Conservation (phyloP, 2,888 invertebrate genomes). For the Eudemis profundana region DNA sequence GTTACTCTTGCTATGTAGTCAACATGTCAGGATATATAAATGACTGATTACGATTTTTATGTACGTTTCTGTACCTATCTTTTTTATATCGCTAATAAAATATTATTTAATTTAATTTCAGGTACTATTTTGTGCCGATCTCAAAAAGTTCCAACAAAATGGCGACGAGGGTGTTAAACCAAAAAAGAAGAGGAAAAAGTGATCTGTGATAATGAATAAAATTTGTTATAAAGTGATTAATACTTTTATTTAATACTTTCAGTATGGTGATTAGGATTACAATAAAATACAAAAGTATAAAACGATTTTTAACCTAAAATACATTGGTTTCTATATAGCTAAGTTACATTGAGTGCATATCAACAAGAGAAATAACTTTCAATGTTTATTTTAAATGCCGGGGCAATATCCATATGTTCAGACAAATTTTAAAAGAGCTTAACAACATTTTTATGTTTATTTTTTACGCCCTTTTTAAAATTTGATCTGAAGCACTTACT, state of each 20-base stretch:
- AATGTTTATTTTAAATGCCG: too few relatives aligned
- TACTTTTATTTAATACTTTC: constrained; percentile 41
- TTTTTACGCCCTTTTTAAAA: too few relatives aligned
- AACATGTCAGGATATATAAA: too few relatives aligned
- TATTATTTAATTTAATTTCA: constrained; percentile 64
- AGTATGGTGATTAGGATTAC: constrained; percentile 34
- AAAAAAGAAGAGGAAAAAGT: constrained; percentile 66
- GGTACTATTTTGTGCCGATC: constrained; percentile 93
- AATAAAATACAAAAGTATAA: constrained; percentile 56
- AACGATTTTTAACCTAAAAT: constrained; percentile 43
- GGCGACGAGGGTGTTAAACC: constrained; percentile 50
- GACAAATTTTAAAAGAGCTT: too few relatives aligned
- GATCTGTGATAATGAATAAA: constrained; percentile 44
- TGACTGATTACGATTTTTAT: too few relatives aligned
- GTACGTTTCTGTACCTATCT: too few relatives aligned
- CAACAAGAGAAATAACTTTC: background rate
- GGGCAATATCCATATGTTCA: too few relatives aligned
- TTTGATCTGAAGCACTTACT: too few relatives aligned
- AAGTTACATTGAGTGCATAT: background rate
- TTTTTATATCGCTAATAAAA: too few relatives aligned
- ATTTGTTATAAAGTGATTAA: constrained; percentile 18
- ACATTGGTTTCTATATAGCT: constrained; percentile 1
- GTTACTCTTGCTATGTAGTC: too few relatives aligned
- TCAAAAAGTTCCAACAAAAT: constrained; percentile 88
- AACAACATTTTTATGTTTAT: too few relatives aligned